Evolutionary conservation across 2,797 vertebrate species (phyloP).

Genomic region (Cyprinodon diabolis): DNA sequence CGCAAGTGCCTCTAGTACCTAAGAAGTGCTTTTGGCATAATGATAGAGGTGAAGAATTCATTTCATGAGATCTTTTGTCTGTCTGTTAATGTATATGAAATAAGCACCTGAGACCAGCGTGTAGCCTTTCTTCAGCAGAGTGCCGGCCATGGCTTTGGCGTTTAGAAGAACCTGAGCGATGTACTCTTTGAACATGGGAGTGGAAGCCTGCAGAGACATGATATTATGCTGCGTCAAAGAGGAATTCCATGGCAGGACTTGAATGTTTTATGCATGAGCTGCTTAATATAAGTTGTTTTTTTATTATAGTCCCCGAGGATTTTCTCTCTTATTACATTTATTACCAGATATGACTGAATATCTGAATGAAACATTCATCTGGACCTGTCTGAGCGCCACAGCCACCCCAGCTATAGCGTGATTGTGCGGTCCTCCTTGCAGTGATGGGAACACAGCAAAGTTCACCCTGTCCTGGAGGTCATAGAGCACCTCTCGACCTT

Average conservation of each 20-base stretch:
- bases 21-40: conserved; percentile 6
- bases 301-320: neutral
- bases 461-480: conserved; percentile 87
- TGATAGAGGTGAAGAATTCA: conserved; percentile 6
- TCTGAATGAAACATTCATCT: neutral
- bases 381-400: conserved; percentile 86
- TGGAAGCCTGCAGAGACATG: conserved; percentile 75
- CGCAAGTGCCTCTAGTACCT: conserved; percentile 11
- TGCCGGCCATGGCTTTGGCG: conserved; percentile 83
- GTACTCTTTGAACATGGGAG: conserved; percentile 86
- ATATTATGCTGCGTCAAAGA: conserved; percentile 12
- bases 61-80: neutral
- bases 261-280: conserved; percentile 24
- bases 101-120: conserved; percentile 84
- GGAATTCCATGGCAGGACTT: conserved; percentile 9
- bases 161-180: conserved; percentile 86
- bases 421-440: conserved; percentile 90
- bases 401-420: conserved; percentile 88
- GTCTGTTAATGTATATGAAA: conserved; percentile 8
- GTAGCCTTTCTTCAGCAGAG: conserved; percentile 84
- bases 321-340: conserved; percentile 7
- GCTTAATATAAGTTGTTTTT: neutral
- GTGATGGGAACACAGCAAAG: conserved; percentile 88
- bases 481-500: conserved; percentile 82
- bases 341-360: neutral